Evolutionary conservation across 1,140 invertebrate genomes (phyloP).

Genomic region (Drosophila tristis): DNA sequence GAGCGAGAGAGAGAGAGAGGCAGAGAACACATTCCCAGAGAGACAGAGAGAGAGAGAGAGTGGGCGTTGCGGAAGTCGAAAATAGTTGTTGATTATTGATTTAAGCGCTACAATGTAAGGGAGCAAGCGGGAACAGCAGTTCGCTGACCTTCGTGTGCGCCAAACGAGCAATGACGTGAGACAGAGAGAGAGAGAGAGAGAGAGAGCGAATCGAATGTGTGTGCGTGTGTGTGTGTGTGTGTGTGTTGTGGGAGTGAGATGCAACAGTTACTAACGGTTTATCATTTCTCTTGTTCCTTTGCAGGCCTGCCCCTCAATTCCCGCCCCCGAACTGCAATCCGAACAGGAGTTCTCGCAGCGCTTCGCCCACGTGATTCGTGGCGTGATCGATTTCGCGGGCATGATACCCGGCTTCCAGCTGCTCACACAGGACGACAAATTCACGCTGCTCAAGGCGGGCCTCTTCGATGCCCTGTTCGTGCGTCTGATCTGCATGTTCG

Average conservation of each 20-base stretch:
- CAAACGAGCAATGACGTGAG: slow-evolving; percentile 36
- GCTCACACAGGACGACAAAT: slow-evolving; percentile 97
- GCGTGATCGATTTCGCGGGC: slow-evolving; percentile 98
- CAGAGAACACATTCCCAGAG: no score
- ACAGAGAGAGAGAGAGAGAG: no score
- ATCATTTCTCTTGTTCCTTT: slow-evolving; percentile 6
- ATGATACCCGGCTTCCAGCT: slow-evolving; percentile 97
- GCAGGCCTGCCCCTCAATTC: slow-evolving; percentile 88
- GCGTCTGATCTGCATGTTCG: slow-evolving; percentile 96
- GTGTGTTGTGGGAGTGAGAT: neutral
- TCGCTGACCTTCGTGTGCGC: slow-evolving; percentile 76
- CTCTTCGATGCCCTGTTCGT: slow-evolving; percentile 97
- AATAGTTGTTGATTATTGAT: slow-evolving; percentile 76
- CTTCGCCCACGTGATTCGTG: slow-evolving; percentile 97
- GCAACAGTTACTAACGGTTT: slow-evolving; percentile 37
- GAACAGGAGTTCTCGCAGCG: slow-evolving; percentile 96
- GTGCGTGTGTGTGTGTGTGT: no score
- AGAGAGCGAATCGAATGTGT: neutral
- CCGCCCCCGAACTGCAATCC: slow-evolving; percentile 94
- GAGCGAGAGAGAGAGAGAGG: neutral
- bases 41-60: neutral
- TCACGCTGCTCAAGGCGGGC: slow-evolving; percentile 97
- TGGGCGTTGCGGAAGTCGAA: slow-evolving; percentile 64
- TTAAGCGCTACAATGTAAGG: slow-evolving; percentile 34
- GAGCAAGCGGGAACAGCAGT: slow-evolving; percentile 23